Conservation (phyloP, 2,888 invertebrate species). For the Patella depressa region DNA sequence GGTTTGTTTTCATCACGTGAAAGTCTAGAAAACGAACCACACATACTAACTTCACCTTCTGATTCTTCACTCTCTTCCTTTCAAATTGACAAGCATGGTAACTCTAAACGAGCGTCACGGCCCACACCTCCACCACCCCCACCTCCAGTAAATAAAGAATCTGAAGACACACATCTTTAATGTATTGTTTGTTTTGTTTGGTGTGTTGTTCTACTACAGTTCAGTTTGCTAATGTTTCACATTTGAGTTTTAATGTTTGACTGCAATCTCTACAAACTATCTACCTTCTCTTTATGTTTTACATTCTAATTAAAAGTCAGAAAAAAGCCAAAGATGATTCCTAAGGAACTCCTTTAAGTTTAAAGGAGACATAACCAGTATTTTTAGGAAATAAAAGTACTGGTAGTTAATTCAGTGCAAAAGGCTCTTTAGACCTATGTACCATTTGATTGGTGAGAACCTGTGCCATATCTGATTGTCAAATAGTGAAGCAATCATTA, state of each 20-base stretch:
- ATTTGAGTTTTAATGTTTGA: slow-evolving; percentile 1
- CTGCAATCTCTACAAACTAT: neutral
- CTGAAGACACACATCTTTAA: slow-evolving; percentile 61
- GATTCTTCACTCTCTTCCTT: slow-evolving; percentile 28
- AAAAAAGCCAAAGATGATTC: no score
- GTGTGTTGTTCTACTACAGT: neutral
- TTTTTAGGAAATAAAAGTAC: no score
- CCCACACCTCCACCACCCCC: slow-evolving; percentile 59
- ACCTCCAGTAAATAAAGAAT: slow-evolving; percentile 49
- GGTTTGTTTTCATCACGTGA: slow-evolving; percentile 20
- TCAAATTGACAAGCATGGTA: slow-evolving; percentile 2
- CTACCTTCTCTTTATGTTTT: neutral
- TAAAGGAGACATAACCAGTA: no score
- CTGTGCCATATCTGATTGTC: no score
- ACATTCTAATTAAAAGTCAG: no score
- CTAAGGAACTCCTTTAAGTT: no score
- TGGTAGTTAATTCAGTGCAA: no score
- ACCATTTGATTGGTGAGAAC: no score
- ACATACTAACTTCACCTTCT: slow-evolving; percentile 34
- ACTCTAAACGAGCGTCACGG: slow-evolving; percentile 38
- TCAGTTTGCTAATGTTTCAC: neutral
- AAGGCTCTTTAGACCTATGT: no score
- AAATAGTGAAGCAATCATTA: no score
- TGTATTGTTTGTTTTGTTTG: neutral
- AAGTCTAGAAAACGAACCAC: slow-evolving; percentile 21